Base-by-base conservation (phyloP, 2,797 vertebrate species). In the Capromys pilorides region DNA sequence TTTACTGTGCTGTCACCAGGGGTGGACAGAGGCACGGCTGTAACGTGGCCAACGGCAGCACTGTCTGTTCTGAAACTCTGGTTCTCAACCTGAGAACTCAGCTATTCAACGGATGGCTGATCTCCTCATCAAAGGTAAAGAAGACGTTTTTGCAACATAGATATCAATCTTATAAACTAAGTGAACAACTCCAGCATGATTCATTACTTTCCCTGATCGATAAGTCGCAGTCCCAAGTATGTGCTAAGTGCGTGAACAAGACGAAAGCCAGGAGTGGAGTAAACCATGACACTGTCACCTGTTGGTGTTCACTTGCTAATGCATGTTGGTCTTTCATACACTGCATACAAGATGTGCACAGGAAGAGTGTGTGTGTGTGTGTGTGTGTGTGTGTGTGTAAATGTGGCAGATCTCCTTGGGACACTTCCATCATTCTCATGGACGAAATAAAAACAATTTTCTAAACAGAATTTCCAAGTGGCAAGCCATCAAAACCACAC, bases 141-240 rank as follows among this genome's bases (percentile, higher is more conserved):
- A 93, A 86, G 62, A 59, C 69, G 84, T 69, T 93, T 78, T 19
- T 39, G 86, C 71, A 86, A 77, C 36, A 22, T 39, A 88, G 51
- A 33, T 6, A 64, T 28, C 31, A 64, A 73, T 14, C 54, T 84
- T 57, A 66, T 80, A 91, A 93, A 94, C 77, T 18, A 82, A 85
- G 66, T 79, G 77, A 85, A n/a, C n/a, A 96, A 89, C 78, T 59
- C 93, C 66, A 91, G 45, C 85, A 73, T 62, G 45, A 92, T 59
- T 87, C n/a, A 93, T 93, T 87, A 86, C 81, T 77, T 90, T 83
- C 84, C 81, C 77, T 66, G 45, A 81, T 95, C 59, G 73, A 81
- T 92, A 92, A 91, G 88, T 59, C 93, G 31, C 28, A 66, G 59
- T 94, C 84, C 66, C 81, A 59, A 54, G 51, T 73, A 62, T 39